Evolutionary conservation across 2,888 invertebrate genomes (phyloP).

Genomic region (Perizoma affinitatum): DNA sequence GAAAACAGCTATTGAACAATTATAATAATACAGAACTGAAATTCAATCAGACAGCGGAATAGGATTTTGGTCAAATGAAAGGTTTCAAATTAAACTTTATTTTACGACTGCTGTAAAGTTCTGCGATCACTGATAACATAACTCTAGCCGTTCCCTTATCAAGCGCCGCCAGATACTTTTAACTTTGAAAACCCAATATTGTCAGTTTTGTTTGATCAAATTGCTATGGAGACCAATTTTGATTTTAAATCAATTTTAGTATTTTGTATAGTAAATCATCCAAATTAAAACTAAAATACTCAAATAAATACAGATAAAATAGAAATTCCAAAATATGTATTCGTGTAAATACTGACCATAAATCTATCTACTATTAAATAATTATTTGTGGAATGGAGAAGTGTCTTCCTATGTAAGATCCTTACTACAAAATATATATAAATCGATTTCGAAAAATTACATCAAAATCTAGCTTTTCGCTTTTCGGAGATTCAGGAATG

Average conservation of each 20-base stretch:
- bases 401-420: too few relatives aligned
- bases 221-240: slow-evolving; percentile 20
- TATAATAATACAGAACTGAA: background rate
- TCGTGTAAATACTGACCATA: too few relatives aligned
- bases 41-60: slow-evolving; percentile 43
- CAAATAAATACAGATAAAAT: too few relatives aligned
- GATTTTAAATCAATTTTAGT: slow-evolving; percentile 12
- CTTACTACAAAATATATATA: too few relatives aligned
- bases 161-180: slow-evolving; percentile 55
- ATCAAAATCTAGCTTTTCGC: too few relatives aligned
- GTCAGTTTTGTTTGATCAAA: slow-evolving; percentile 26
- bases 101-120: slow-evolving; percentile 71
- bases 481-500: too few relatives aligned
- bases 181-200: slow-evolving; percentile 34
- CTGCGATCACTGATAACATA: slow-evolving; percentile 63
- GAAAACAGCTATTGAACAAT: slow-evolving; percentile 5
- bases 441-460: too few relatives aligned
- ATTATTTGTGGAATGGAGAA: too few relatives aligned
- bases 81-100: slow-evolving; percentile 64
- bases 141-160: slow-evolving; percentile 66
- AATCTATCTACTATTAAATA: too few relatives aligned
- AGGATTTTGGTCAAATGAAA: slow-evolving; percentile 54
- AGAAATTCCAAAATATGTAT: too few relatives aligned
- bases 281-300: too few relatives aligned
- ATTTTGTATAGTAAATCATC: background rate